Evolutionary conservation across 1,140 invertebrate genomes (phyloP).

Genomic region (Dreissena rostriformis): DNA sequence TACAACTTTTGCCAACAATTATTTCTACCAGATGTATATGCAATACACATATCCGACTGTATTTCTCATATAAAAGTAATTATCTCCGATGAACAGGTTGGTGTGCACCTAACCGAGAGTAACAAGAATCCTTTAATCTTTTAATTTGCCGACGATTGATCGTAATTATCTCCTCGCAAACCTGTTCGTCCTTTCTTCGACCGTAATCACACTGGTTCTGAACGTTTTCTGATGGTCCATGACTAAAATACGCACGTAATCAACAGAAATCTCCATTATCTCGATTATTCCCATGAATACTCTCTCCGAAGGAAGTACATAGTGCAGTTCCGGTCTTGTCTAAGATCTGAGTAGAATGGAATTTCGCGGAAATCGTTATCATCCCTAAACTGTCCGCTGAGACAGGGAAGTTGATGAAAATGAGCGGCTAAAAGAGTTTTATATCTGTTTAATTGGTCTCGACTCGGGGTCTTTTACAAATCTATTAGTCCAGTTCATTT

Average conservation of each 20-base stretch:
- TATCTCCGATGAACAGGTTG: background rate
- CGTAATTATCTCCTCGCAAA: slow-evolving; percentile 43
- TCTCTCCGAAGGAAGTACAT: slow-evolving; percentile 28
- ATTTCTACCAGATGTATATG: too few species aligned
- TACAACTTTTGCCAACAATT: too few species aligned
- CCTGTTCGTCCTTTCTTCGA: slow-evolving; percentile 36
- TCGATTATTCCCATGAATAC: slow-evolving; percentile 44
- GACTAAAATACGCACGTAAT: slow-evolving; percentile 25
- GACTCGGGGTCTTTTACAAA: slow-evolving; percentile 20
- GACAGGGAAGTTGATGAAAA: slow-evolving; percentile 16
- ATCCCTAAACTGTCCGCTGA: slow-evolving; percentile 37
- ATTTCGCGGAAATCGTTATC: slow-evolving; percentile 39
- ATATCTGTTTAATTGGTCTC: slow-evolving; percentile 49
- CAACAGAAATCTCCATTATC: slow-evolving; percentile 31
- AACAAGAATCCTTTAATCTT: slow-evolving; percentile 28
- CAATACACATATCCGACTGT: too few species aligned
- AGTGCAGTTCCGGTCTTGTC: slow-evolving; percentile 31
- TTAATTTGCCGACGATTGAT: slow-evolving; percentile 41
- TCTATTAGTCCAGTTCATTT: slow-evolving; percentile 35
- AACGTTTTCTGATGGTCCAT: slow-evolving; percentile 36
- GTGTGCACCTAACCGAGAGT: background rate
- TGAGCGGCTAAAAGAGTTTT: slow-evolving; percentile 27
- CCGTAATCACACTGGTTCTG: slow-evolving; percentile 20
- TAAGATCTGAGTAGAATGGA: slow-evolving; percentile 36
- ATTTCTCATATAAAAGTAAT: background rate